Conservation (phyloP, 2,113 vertebrate species). For the human region GRCh38 chr21:16673501-16674000, state of each 20-base stretch:
- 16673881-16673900: neutral
- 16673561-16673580: neutral
- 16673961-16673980: neutral
- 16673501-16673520: neutral
- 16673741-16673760: neutral
- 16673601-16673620: neutral
- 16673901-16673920: neutral
- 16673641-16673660: neutral
- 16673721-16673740: neutral
- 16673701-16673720: neutral
- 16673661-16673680: too few relatives aligned
- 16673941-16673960: neutral
- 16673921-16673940: neutral
- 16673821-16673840: neutral
- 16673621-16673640: neutral
- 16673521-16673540: neutral
- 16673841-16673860: neutral
- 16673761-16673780: neutral
- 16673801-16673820: neutral
- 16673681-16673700: conserved; percentile 12
- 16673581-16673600: neutral
- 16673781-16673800: neutral
- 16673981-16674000: neutral
- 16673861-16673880: neutral
- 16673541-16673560: neutral